These are phyloP conservation scores for Cynodonichthys magdalenae DNA, from an alignment of 2,797 vertebrate genomes.

Conservation along the genomic window DNA sequence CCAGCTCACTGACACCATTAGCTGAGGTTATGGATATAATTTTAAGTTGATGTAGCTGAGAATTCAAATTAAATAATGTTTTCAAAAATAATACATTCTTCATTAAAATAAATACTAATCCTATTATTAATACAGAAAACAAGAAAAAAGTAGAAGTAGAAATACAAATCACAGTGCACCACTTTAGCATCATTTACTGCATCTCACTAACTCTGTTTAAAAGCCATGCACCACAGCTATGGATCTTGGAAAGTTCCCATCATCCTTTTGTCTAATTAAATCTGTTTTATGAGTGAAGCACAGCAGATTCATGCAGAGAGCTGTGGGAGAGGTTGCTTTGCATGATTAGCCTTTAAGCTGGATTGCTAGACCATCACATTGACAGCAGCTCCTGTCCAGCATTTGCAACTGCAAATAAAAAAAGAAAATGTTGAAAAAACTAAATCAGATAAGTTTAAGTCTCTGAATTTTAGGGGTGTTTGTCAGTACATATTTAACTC, in stretches of 20 bases:
- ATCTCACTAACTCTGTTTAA: constrained; percentile 31
- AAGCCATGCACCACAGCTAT: constrained; percentile 47
- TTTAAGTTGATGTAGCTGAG: too few species aligned
- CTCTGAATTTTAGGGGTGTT: background rate
- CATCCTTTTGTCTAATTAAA: constrained; percentile 74
- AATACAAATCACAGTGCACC: constrained; percentile 18
- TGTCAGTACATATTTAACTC: background rate
- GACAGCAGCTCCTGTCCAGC: constrained; percentile 54
- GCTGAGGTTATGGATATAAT: too few species aligned
- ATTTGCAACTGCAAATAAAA: constrained; percentile 26
- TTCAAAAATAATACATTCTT: too few species aligned
- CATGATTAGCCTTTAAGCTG: constrained; percentile 65
- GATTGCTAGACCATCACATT: constrained; percentile 63
- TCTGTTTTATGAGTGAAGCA: constrained; percentile 67
- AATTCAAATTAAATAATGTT: too few species aligned
- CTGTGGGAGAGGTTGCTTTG: constrained; percentile 52
- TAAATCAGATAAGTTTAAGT: constrained; percentile 5
- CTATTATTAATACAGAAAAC: background rate
- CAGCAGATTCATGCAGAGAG: constrained; percentile 48
- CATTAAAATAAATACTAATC: background rate
- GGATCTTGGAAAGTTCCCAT: constrained; percentile 62
- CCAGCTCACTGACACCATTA: too few species aligned
- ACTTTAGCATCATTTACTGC: constrained; percentile 27
- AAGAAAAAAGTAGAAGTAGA: background rate
- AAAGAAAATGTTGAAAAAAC: constrained; percentile 3